Base-by-base conservation (phyloP, 2,797 vertebrate genomes). In the Atherinosoma microstoma region DNA sequence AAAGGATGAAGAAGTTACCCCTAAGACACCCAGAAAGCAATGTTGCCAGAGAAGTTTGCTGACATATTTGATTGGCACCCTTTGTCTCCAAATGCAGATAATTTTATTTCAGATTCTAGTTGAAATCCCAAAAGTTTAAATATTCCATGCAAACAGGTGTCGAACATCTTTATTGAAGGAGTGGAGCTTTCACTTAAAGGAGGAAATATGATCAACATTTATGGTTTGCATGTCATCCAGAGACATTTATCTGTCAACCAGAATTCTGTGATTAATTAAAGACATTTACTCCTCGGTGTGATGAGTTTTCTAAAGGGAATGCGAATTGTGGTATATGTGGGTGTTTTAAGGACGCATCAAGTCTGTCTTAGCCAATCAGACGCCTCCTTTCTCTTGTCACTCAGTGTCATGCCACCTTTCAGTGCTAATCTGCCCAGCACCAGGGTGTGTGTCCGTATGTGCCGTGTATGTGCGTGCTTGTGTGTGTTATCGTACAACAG, bases 401-500 rank as follows among this genome's bases (percentile, higher is more conserved):
- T 86, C 70, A 83, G 59, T 77, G 67, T 84, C 73, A 30, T 22
- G 64, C 70, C 70, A 49, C 64, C 61, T 78, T 67, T 27, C 70
- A 71, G 64, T 69, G 80, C 70, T 80, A 47, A 36, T 77, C 76
- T 83, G 83, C 84, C 76, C 68, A 22, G 81, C 76, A 72, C 80
- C 67, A 29, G 63, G 77, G 80, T 85, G 79, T 79, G 61, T 58
- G 32, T 67, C 35, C 38, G 68, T 77, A 65, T 58, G 84, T 77
- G 78, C 84, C 73, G 80, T 82, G 74, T 76, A 84, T 34, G 0
- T 82, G 76, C 58, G 78, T 78, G 73, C 70, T 79, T 85, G 29
- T 87, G 80, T 70, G 83, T 84, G 84, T 89, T 89, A 73, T 60
- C 62, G 61, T 67, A 72, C 74, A 85, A 83, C n/a, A 65, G 69